Base-by-base conservation (phyloP, 1,140 invertebrate species). In the Saccostrea echinata region DNA sequence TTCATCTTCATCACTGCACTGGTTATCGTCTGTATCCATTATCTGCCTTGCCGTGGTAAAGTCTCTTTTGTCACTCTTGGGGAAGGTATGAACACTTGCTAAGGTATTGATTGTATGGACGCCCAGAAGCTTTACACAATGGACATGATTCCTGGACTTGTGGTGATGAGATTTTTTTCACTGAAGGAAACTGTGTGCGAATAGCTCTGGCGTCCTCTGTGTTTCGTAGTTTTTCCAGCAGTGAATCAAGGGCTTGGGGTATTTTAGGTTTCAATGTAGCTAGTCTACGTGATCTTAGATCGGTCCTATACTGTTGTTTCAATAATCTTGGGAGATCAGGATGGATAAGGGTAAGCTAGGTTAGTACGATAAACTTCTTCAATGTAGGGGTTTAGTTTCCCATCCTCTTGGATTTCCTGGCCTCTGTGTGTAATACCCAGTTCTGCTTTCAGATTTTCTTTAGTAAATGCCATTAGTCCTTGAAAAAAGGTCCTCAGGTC, bases 261-360 rank as follows among this genome's bases (percentile, higher is more conserved):
- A 91, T 89, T 83, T 91, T 86, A 18, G 89, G 90, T 57, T 91
- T 91, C 18, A 90, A 86, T 21, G 88, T 82, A 1, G 88, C 86
- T 4, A 91, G 88, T n/a, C 86, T 90, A 9, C 86, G 55, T 16
- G 87, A 81, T 3, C 84, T 55, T 6, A 91, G 80, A 43, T 91
- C 91, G 1, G 86, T 91, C 3, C 91, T 88, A 81, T 88, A 89
- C 1, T 83, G 2, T 64, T 91, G 89, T 83, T 91, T 91, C 1
- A 91, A 85, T 1, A 90, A 51, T 33, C 80, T 84, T 16, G 90
- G 88, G 21, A 90, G 52, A 27, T 90, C 87, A 21, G 81, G 83
- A 33, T 91, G 53, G 11, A 90, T 86, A 2, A 89, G 51, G 12
- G 33, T 33, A 27, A 90, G 84, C 87, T 88, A 90, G 6, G 82